Evolutionary conservation across 2,113 vertebrate species (phyloP).

Genomic region (Vanacampus margaritifer): DNA sequence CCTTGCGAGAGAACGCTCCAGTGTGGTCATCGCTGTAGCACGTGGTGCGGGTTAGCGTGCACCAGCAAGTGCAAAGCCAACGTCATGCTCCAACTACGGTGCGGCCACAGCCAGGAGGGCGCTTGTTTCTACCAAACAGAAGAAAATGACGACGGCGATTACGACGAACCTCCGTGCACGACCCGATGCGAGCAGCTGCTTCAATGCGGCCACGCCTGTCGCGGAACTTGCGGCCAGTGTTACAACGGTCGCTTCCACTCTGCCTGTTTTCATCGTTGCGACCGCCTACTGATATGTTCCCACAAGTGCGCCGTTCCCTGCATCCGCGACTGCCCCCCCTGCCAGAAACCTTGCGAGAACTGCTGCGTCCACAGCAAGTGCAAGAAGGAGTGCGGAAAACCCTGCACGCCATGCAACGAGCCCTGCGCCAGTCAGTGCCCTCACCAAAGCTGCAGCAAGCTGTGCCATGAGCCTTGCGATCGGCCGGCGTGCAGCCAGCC

Average conservation of each 20-base stretch:
- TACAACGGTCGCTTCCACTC: slow-evolving; percentile 81
- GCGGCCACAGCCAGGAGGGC: slow-evolving; percentile 78
- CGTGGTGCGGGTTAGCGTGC: slow-evolving; percentile 76
- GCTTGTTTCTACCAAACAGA: slow-evolving; percentile 62
- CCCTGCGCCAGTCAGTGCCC: slow-evolving; percentile 84
- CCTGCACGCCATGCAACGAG: slow-evolving; percentile 81
- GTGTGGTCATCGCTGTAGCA: slow-evolving; percentile 80
- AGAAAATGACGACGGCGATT: no score
- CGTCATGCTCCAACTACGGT: slow-evolving; percentile 70
- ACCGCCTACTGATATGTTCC: slow-evolving; percentile 81
- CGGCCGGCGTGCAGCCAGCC: slow-evolving; percentile 79
- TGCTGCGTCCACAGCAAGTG: slow-evolving; percentile 85
- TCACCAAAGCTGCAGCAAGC: slow-evolving; percentile 81
- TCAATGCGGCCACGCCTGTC: slow-evolving; percentile 83
- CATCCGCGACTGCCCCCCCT: slow-evolving; percentile 79
- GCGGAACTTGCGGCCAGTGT: slow-evolving; percentile 80
- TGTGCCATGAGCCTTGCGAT: slow-evolving; percentile 87
- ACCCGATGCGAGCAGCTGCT: slow-evolving; percentile 66
- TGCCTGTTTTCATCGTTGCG: slow-evolving; percentile 71
- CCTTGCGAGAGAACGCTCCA: slow-evolving; percentile 74
- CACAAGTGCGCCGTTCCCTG: slow-evolving; percentile 84
- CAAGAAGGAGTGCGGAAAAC: slow-evolving; percentile 78
- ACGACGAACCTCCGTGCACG: slow-evolving; percentile 51
- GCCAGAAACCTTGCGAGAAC: slow-evolving; percentile 78
- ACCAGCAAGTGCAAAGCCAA: slow-evolving; percentile 57